Percentiles rank a stretch among this genome's conserved stretches.
Evolutionary conservation across 2,888 invertebrate genomes (phyloP).

Genomic region (Deilephila porcellus): DNA sequence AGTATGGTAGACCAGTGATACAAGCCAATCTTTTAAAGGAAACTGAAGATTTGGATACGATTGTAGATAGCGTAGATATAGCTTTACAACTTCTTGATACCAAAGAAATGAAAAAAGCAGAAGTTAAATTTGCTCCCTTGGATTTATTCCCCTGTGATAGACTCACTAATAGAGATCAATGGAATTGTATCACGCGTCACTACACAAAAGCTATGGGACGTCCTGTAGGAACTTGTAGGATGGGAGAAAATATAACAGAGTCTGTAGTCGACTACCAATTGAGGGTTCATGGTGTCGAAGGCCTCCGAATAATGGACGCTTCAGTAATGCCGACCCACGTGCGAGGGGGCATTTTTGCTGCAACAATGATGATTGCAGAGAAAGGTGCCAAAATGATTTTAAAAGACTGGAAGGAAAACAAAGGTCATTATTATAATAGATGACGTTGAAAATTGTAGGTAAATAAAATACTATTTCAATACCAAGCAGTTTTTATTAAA

Average conservation of each 20-base stretch:
- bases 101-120: constrained; percentile 75
- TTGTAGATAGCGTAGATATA: constrained; percentile 78
- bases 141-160: constrained; percentile 79
- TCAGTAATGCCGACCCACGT: constrained; percentile 80
- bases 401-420: constrained; percentile 78
- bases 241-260: constrained; percentile 72
- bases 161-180: constrained; percentile 74
- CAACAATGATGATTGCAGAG: constrained; percentile 81
- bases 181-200: constrained; percentile 80
- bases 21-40: constrained; percentile 79
- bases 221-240: constrained; percentile 78
- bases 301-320: constrained; percentile 75
- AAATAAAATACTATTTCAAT: constrained; percentile 65
- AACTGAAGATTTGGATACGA: constrained; percentile 73
- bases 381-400: constrained; percentile 74
- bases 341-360: constrained; percentile 70
- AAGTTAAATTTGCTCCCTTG: constrained; percentile 74
- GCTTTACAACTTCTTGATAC: constrained; percentile 76
- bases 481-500: constrained; percentile 78
- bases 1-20: constrained; percentile 76
- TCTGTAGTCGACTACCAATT: constrained; percentile 76
- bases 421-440: constrained; percentile 63
- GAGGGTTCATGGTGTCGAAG: constrained; percentile 75
- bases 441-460: constrained; percentile 43
- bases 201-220: constrained; percentile 78